Evolutionary conservation across 1,140 invertebrate genomes (phyloP).

Genomic region (Drosophila ambigua): DNA sequence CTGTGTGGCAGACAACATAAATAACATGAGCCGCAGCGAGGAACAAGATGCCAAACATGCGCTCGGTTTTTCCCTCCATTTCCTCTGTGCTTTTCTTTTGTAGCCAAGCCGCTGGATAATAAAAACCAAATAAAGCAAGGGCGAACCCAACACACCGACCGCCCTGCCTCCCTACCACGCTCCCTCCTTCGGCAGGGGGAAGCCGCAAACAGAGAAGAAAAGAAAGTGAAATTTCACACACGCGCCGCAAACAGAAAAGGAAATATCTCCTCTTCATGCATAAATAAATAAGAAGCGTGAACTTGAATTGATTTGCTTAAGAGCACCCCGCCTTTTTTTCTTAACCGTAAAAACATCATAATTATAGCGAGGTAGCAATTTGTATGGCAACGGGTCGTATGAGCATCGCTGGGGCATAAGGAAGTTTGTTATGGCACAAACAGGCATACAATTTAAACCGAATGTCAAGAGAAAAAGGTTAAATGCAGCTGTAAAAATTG

Average conservation of each 20-base stretch:
- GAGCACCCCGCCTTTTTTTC: conserved; percentile 10
- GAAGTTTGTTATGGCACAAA: conserved; percentile 70
- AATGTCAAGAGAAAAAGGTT: conserved; percentile 71
- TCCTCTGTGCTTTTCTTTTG: conserved; percentile 1
- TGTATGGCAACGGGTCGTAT: conserved; percentile 65
- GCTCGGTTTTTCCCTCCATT: conserved; percentile 25
- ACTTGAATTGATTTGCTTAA: conserved; percentile 79
- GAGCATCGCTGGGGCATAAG: conserved; percentile 48
- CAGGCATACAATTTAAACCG: conserved; percentile 70
- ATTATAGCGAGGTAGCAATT: conserved; percentile 79
- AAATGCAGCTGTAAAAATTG: conserved; percentile 75
- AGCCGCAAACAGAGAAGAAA: conserved; percentile 38
- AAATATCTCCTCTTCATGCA: conserved; percentile 13
- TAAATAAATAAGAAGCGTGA: conserved; percentile 67
- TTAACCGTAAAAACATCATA: conserved; percentile 73
- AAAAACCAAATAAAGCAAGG: conserved; percentile 75
- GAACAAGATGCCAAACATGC: conserved; percentile 40
- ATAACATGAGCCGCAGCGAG: conserved; percentile 56
- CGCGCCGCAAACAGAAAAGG: conserved; percentile 33
- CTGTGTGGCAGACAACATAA: conserved; percentile 68
- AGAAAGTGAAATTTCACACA: conserved; percentile 67
- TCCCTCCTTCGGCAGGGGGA: conserved; percentile 7
- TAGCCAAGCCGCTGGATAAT: conserved; percentile 55
- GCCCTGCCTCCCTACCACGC: too few relatives aligned
- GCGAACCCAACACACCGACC: conserved; percentile 24